Conservation (phyloP, 1,140 invertebrate genomes). For the Lasioglossum albipes region DNA sequence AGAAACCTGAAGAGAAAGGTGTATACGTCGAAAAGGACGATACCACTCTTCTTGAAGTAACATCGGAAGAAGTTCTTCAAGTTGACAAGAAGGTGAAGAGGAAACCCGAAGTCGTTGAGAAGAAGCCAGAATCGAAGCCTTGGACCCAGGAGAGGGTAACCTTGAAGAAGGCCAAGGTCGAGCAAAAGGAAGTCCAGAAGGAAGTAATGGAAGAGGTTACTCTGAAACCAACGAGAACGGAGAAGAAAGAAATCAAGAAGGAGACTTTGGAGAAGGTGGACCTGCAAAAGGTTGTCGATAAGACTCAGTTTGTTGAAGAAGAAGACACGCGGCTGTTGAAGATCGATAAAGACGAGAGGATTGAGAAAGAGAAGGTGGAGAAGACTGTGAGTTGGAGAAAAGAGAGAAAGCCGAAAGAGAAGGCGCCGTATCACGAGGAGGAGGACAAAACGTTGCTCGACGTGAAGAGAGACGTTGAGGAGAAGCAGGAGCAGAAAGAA, state of each 20-base stretch:
- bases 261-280: constrained; percentile 45
- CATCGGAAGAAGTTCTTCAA: constrained; percentile 18
- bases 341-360: constrained; percentile 41
- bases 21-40: constrained; percentile 70
- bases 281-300: constrained; percentile 54
- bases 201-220: constrained; percentile 65
- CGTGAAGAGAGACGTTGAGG: constrained; percentile 30
- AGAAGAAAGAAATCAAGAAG: constrained; percentile 65
- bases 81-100: constrained; percentile 29
- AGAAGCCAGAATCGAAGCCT: constrained; percentile 56
- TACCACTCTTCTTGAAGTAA: constrained; percentile 64
- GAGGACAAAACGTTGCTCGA: constrained; percentile 11
- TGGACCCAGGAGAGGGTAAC: constrained; percentile 73
- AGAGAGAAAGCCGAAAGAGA: constrained; percentile 37
- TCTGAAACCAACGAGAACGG: constrained; percentile 79
- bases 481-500: constrained; percentile 51
- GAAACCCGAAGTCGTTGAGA: constrained; percentile 8
- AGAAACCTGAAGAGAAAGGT: constrained; percentile 59
- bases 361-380: constrained; percentile 54
- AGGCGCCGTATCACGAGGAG: background rate
- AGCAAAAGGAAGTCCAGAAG: constrained; percentile 64
- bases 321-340: constrained; percentile 44
- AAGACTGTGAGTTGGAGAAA: constrained; percentile 72
- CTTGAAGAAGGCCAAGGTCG: constrained; percentile 65
- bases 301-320: constrained; percentile 39